A percentile compares a stretch with the other conserved stretches of the same genome.
phyloP scores from a whole-genome alignment of 2,797 vertebrate species.

The Taeniopygia guttata region DNA sequence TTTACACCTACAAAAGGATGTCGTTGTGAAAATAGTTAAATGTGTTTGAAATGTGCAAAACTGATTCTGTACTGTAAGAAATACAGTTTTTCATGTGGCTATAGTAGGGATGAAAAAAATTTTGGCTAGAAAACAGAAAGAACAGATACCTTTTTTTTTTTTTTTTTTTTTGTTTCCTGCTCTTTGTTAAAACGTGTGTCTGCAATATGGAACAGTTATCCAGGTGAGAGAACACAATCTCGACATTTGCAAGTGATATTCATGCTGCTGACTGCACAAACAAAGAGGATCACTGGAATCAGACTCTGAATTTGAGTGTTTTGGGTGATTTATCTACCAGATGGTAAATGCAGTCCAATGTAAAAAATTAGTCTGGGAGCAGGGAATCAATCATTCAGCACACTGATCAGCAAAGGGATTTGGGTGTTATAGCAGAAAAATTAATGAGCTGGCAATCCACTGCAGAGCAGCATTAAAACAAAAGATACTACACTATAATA shows the following conservation, averaged over 20 bases:
- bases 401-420: conserved; percentile 68
- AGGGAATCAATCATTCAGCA: conserved; percentile 65
- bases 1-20: background rate
- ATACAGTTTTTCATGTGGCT: background rate
- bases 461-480: conserved; percentile 55
- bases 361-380: conserved; percentile 66
- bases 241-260: conserved; percentile 49
- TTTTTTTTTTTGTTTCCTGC: background rate
- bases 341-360: conserved; percentile 66
- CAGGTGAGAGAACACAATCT: conserved; percentile 47
- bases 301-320: conserved; percentile 23
- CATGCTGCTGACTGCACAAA: conserved; percentile 29
- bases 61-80: background rate
- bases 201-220: background rate
- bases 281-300: conserved; percentile 50
- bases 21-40: background rate
- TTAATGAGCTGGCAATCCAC: conserved; percentile 65
- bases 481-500: conserved; percentile 43
- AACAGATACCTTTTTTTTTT: background rate
- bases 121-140: background rate
- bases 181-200: conserved; percentile 18
- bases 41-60: background rate
- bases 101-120: background rate
- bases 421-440: conserved; percentile 65
- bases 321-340: conserved; percentile 66